phyloP scores from a whole-genome alignment of 1,140 invertebrate genomes.

The Drosophila kanapiae region DNA sequence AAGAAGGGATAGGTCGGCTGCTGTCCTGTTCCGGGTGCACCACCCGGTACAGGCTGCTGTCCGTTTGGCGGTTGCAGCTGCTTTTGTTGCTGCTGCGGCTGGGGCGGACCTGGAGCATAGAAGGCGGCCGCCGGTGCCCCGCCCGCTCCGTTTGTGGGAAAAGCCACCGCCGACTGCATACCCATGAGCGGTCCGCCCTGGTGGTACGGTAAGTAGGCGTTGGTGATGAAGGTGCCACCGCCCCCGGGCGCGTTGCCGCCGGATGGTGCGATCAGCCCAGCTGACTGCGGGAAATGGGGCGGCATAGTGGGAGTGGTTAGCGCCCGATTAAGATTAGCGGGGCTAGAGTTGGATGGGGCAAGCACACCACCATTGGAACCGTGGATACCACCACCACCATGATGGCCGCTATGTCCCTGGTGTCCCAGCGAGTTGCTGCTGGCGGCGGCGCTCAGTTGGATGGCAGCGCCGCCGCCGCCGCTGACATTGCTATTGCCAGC shows the following conservation, averaged over 20 bases:
- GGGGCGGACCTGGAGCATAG: conserved; percentile 28
- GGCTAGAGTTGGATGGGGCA: conserved; percentile 42
- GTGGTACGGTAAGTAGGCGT: conserved; percentile 55
- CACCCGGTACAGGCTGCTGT: conserved; percentile 43
- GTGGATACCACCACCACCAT: conserved; percentile 29
- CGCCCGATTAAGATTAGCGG: conserved; percentile 48
- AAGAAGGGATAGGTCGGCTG: conserved; percentile 39
- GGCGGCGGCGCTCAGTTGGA: conserved; percentile 70
- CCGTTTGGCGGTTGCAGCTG: conserved; percentile 32
- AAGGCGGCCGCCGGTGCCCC: conserved; percentile 32
- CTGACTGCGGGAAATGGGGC: conserved; percentile 61
- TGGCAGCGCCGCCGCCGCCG: conserved; percentile 64
- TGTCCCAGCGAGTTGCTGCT: conserved; percentile 59
- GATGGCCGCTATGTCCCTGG: conserved; percentile 18
- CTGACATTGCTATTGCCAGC: conserved; percentile 51
- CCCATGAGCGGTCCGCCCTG: conserved; percentile 48
- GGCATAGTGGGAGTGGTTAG: conserved; percentile 49
- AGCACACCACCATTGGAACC: conserved; percentile 51
- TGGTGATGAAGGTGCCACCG: conserved; percentile 40
- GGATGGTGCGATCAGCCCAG: conserved; percentile 66
- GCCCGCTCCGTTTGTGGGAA: conserved; percentile 43
- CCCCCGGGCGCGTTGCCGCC: conserved; percentile 30
- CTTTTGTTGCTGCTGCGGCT: conserved; percentile 42
- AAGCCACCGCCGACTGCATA: conserved; percentile 52
- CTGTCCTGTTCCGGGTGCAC: conserved; percentile 21